These are phyloP conservation scores for Gymnosoma rotundatum DNA, from an alignment of 2,888 invertebrate species.

Conservation along the genomic window DNA sequence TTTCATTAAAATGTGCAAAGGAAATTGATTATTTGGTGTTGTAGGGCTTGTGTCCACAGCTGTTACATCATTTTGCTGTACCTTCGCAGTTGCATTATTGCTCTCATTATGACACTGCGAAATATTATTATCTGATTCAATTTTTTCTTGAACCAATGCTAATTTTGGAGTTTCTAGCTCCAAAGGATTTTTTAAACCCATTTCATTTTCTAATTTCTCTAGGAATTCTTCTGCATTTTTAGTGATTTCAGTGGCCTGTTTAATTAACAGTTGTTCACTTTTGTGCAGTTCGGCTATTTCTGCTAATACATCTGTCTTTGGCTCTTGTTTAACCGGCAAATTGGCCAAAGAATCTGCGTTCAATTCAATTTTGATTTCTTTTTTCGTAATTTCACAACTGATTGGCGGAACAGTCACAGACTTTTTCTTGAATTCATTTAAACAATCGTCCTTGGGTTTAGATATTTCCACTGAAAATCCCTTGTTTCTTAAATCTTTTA, in stretches of 20 bases:
- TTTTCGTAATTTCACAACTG: slow-evolving; percentile 46
- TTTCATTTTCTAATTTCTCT: slow-evolving; percentile 63
- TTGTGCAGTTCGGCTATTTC: slow-evolving; percentile 67
- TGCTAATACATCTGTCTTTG: slow-evolving; percentile 60
- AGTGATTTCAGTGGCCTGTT: slow-evolving; percentile 64
- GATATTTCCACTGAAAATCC: slow-evolving; percentile 65
- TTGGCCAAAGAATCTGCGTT: slow-evolving; percentile 56
- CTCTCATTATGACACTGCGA: slow-evolving; percentile 8
- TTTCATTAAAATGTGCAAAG: slow-evolving; percentile 66
- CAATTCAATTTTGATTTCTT: slow-evolving; percentile 67
- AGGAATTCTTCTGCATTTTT: slow-evolving; percentile 65
- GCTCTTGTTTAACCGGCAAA: slow-evolving; percentile 59
- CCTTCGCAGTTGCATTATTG: neutral
- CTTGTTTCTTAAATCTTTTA: slow-evolving; percentile 59
- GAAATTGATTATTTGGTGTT: slow-evolving; percentile 56
- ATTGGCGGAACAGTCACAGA: neutral
- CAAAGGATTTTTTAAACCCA: slow-evolving; percentile 61
- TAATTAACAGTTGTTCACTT: slow-evolving; percentile 63
- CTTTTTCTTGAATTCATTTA: slow-evolving; percentile 35
- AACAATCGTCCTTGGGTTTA: slow-evolving; percentile 25
- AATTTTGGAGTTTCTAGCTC: slow-evolving; percentile 50
- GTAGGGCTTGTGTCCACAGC: neutral
- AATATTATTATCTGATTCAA: neutral
- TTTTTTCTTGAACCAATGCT: slow-evolving; percentile 48
- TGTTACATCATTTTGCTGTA: neutral